phyloP scores from a whole-genome alignment of 2,113 vertebrate species.

The Gadus chalcogrammus region DNA sequence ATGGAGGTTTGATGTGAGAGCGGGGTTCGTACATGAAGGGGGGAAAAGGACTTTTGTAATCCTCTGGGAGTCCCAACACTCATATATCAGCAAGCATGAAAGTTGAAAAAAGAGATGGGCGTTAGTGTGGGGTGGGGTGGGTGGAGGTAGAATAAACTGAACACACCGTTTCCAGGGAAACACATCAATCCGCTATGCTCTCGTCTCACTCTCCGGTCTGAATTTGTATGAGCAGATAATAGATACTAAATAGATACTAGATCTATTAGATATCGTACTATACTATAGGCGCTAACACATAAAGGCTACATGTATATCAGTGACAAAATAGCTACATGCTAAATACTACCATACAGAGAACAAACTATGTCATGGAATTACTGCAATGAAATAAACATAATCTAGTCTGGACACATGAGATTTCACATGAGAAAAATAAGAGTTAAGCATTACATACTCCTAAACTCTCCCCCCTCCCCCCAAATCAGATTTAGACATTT shows the following conservation, averaged over 20 bases:
- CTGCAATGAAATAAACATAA: too few species aligned
- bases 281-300: too few species aligned
- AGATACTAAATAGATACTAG: constrained; percentile 33
- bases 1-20: constrained; percentile 53
- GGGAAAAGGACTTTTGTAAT: constrained; percentile 52
- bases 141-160: constrained; percentile 64
- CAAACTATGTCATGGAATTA: constrained; percentile 1
- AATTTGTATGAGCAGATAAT: constrained; percentile 64
- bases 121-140: too few species aligned
- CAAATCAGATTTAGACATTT: too few species aligned
- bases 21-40: constrained; percentile 50
- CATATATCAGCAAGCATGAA: constrained; percentile 73
- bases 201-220: constrained; percentile 39
- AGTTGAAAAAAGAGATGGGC: constrained; percentile 59
- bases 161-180: constrained; percentile 36
- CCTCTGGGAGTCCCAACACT: constrained; percentile 48
- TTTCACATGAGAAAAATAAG: too few species aligned
- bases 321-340: too few species aligned
- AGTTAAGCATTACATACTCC: too few species aligned
- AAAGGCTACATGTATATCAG: too few species aligned
- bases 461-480: too few species aligned
- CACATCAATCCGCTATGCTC: constrained; percentile 23
- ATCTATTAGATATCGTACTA: constrained; percentile 7
- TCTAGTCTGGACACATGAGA: too few species aligned
- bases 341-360: constrained; percentile 16